A percentile compares a stretch with the other conserved stretches of the same genome.
phyloP scores from a whole-genome alignment of 2,888 invertebrate species.

The Lasioglossum marginatum region DNA sequence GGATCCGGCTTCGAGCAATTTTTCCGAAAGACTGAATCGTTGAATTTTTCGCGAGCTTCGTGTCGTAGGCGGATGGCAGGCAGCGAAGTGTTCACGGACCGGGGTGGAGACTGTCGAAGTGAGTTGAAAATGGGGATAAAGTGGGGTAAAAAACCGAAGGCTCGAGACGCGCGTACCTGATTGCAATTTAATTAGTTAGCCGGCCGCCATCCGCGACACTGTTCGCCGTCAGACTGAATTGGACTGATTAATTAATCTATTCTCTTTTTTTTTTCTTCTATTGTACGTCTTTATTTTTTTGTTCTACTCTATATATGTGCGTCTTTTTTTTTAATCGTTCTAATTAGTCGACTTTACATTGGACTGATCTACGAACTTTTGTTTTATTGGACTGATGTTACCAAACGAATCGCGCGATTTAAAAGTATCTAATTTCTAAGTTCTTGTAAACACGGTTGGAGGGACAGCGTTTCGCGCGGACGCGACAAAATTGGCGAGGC shows the following conservation, averaged over 20 bases:
- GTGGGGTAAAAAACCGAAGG: not conserved
- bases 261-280: slow-evolving; percentile 42
- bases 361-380: slow-evolving; percentile 78
- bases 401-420: slow-evolving; percentile 81
- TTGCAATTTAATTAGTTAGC: slow-evolving; percentile 41
- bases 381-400: slow-evolving; percentile 84
- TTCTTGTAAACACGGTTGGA: slow-evolving; percentile 69
- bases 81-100: slow-evolving; percentile 1
- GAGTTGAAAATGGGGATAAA: not conserved
- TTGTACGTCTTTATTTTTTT: not conserved
- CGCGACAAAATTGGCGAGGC: slow-evolving; percentile 66
- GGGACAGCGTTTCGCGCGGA: slow-evolving; percentile 51
- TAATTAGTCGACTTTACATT: slow-evolving; percentile 71
- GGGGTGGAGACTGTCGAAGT: not conserved
- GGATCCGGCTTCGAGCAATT: slow-evolving; percentile 55
- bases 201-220: slow-evolving; percentile 59
- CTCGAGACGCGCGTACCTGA: slow-evolving; percentile 50
- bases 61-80: slow-evolving; percentile 1
- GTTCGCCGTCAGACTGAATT: slow-evolving; percentile 78
- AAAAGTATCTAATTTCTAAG: slow-evolving; percentile 83
- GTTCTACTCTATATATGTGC: slow-evolving; percentile 60
- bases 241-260: slow-evolving; percentile 77
- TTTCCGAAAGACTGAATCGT: slow-evolving; percentile 74
- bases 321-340: slow-evolving; percentile 52
- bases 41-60: slow-evolving; percentile 54